Evolutionary conservation across 1,140 invertebrate genomes (phyloP).

Genomic region (Plectrocnemia conspersa): DNA sequence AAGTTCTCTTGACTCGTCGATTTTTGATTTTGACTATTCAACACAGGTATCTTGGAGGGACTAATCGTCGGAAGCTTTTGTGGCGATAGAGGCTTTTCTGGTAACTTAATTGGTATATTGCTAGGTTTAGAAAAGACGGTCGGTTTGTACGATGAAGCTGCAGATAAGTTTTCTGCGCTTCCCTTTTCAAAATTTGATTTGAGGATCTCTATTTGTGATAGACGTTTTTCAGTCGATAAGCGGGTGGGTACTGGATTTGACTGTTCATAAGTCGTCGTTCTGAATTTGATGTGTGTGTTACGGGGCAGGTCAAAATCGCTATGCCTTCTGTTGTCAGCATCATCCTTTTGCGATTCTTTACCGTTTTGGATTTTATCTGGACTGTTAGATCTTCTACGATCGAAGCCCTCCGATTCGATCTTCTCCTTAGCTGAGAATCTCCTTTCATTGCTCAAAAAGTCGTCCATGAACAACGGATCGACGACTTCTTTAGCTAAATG

Average conservation of each 20-base stretch:
- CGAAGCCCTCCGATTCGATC: slow-evolving; percentile 39
- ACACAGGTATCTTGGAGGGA: slow-evolving; percentile 51
- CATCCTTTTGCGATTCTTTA: slow-evolving; percentile 38
- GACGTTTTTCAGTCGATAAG: slow-evolving; percentile 40
- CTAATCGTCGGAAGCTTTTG: slow-evolving; percentile 36
- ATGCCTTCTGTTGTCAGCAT: slow-evolving; percentile 49
- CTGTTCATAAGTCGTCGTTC: slow-evolving; percentile 56
- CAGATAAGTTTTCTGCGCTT: slow-evolving; percentile 31
- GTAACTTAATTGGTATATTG: slow-evolving; percentile 47
- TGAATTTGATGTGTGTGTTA: slow-evolving; percentile 55
- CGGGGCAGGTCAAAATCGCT: slow-evolving; percentile 49
- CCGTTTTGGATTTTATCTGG: slow-evolving; percentile 29
- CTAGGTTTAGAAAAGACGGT: slow-evolving; percentile 46
- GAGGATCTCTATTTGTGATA: slow-evolving; percentile 48
- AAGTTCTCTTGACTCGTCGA: slow-evolving; percentile 50
- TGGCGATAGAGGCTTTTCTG: slow-evolving; percentile 37
- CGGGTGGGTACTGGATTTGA: slow-evolving; percentile 41
- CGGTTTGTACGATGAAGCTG: slow-evolving; percentile 36
- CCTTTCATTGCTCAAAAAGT: slow-evolving; percentile 49
- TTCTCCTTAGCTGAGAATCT: slow-evolving; percentile 45
- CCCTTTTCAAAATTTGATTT: slow-evolving; percentile 47
- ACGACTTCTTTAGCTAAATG: slow-evolving; percentile 45
- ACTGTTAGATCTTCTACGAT: slow-evolving; percentile 23
- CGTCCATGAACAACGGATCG: slow-evolving; percentile 44
- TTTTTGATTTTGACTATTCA: slow-evolving; percentile 42